phyloP scores from a whole-genome alignment of 2,888 invertebrate species.

The Iselma pallidipennis region DNA sequence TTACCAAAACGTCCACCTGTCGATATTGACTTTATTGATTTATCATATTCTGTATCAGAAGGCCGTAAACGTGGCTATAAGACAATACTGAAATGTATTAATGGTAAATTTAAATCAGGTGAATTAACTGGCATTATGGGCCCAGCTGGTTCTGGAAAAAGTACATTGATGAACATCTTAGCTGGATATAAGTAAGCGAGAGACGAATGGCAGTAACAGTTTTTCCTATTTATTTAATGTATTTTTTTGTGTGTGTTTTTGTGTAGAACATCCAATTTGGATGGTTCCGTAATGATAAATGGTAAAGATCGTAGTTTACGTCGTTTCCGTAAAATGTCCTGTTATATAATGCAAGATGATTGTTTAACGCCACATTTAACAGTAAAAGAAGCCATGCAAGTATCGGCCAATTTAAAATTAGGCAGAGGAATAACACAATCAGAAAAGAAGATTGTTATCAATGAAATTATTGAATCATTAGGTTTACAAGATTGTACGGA shows the following conservation, averaged over 20 bases:
- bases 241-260: background rate
- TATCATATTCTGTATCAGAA: constrained; percentile 88
- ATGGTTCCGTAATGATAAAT: constrained; percentile 84
- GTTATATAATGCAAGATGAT: constrained; percentile 97
- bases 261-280: constrained; percentile 55
- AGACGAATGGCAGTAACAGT: background rate
- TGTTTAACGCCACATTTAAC: constrained; percentile 90
- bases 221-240: background rate
- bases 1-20: constrained; percentile 86
- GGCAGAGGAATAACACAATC: constrained; percentile 69
- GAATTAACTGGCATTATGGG: constrained; percentile 96
- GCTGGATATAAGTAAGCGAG: constrained; percentile 88
- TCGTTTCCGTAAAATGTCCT: constrained; percentile 88
- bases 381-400: constrained; percentile 92
- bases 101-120: constrained; percentile 87
- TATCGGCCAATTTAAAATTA: constrained; percentile 88
- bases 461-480: constrained; percentile 88
- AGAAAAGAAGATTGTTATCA: constrained; percentile 84
- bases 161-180: constrained; percentile 90
- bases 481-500: constrained; percentile 84
- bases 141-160: constrained; percentile 94
- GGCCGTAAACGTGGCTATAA: constrained; percentile 81
- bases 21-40: constrained; percentile 85
- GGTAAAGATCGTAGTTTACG: constrained; percentile 81
- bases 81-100: constrained; percentile 75